A percentile compares a stretch with the other conserved stretches of the same genome.
Evolutionary conservation across 2,797 vertebrate species (phyloP).

Genomic region (Hipposideros larvatus): DNA sequence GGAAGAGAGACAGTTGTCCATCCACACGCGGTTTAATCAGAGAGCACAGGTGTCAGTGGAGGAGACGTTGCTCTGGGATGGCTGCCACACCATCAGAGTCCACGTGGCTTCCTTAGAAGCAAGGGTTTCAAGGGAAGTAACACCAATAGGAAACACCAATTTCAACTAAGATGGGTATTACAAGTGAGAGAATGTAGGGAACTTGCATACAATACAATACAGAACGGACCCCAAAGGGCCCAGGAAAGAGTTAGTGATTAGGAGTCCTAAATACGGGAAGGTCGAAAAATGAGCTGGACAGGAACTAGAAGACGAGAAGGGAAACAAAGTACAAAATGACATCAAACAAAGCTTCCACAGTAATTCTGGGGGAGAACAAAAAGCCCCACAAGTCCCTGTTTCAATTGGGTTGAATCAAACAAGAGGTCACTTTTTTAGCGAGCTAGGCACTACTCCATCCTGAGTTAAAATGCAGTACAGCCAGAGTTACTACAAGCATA

Average conservation of each 20-base stretch:
- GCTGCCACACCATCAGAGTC: neutral
- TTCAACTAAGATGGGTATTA: neutral
- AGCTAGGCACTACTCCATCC: neutral
- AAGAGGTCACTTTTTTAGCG: neutral
- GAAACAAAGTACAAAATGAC: neutral
- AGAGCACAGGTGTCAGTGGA: neutral
- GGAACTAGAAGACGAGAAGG: neutral
- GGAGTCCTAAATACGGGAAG: neutral
- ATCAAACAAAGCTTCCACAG: neutral
- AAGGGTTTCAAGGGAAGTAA: neutral
- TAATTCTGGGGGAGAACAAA: neutral
- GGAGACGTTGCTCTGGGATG: neutral
- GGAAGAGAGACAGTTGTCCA: neutral
- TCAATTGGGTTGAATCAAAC: neutral
- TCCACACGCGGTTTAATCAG: neutral
- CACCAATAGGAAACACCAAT: neutral
- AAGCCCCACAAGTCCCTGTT: neutral
- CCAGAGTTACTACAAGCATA: neutral
- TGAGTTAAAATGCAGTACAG: neutral
- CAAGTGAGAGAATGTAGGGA: neutral
- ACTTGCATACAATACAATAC: neutral
- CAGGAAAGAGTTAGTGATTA: neutral
- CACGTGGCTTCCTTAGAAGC: neutral
- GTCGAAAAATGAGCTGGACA: neutral
- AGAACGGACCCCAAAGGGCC: neutral